Base-by-base conservation (phyloP, 1,140 invertebrate species). In the Habropoda laboriosa region DNA sequence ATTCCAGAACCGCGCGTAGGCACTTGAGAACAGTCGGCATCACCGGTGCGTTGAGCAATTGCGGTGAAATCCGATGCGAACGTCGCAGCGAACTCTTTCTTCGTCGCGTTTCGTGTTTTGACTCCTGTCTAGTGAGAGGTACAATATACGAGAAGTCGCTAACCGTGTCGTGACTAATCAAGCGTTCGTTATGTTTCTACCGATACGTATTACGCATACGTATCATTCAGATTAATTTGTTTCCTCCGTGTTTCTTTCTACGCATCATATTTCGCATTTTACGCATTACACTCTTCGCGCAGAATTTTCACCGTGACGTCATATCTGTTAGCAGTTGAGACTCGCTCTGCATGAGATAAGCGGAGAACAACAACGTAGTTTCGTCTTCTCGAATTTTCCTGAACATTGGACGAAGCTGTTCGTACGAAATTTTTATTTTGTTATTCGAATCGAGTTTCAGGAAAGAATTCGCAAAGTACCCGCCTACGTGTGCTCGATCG, bases 31-130 rank as follows among this genome's bases (percentile, higher is more conserved):
- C n/a, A 13, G 7, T 53, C 27, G 18, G 51, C 38, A 16, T 58
- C 40, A 12, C 49, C 8, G 40, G 16, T 6, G 2, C 32, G 49
- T 76, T 67, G 61, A 45, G 73, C 61, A 76, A 76, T 32, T 55
- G 49, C 58, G 24, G 40, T 77, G 74, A 77, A 77, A 77, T 55
- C 35, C 18, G 61, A 76, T 12, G 51, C 40, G 30, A 57, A 67
- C 38, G 73, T 55, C 51, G 27, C 8, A 10, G 21, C 10, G 8
- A 53, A 42, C 13, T 45, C 30, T 47, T 40, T 47, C 35, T 40
- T 27, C n/a, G 27, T 68, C 30, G 64, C 38, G 21, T 76, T 76
- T 67, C 18, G 27, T 30, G 66, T 55, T 75, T 61, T 53, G 32
- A 32, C 18, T 38, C n/a, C 21, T 27, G 4, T 7, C 10, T 38